Conservation (phyloP, 2,888 invertebrate species). For the Azorinus chamasolen region DNA sequence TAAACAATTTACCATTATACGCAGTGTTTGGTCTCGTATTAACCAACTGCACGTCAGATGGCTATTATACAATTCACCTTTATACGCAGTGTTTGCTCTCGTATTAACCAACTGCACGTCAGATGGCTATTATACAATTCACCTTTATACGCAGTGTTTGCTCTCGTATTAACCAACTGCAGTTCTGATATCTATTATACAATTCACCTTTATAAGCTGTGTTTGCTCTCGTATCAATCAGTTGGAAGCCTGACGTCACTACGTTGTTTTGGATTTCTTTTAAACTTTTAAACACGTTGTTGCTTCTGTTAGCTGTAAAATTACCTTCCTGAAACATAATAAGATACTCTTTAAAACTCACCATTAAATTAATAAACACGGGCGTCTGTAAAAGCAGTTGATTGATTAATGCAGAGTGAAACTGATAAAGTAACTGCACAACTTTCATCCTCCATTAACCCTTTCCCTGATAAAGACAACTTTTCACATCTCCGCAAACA, state of each 20-base stretch:
- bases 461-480: too few relatives aligned
- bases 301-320: slow-evolving; percentile 54
- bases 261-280: slow-evolving; percentile 60
- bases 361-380: too few relatives aligned
- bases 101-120: neutral
- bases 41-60: too few relatives aligned
- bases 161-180: neutral
- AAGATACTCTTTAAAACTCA: neutral
- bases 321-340: slow-evolving; percentile 57
- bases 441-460: too few relatives aligned
- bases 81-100: neutral
- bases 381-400: too few relatives aligned
- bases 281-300: slow-evolving; percentile 39
- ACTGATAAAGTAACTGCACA: too few relatives aligned
- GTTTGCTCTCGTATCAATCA: slow-evolving; percentile 66
- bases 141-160: neutral
- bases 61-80: too few relatives aligned
- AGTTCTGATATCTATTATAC: neutral
- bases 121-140: neutral
- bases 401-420: too few relatives aligned
- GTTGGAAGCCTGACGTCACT: slow-evolving; percentile 33
- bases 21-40: too few relatives aligned
- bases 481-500: too few relatives aligned
- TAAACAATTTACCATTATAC: too few relatives aligned
- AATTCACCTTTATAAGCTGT: slow-evolving; percentile 39